Conservation (phyloP, 2,113 vertebrate genomes). For the Epinephelus lanceolatus region DNA sequence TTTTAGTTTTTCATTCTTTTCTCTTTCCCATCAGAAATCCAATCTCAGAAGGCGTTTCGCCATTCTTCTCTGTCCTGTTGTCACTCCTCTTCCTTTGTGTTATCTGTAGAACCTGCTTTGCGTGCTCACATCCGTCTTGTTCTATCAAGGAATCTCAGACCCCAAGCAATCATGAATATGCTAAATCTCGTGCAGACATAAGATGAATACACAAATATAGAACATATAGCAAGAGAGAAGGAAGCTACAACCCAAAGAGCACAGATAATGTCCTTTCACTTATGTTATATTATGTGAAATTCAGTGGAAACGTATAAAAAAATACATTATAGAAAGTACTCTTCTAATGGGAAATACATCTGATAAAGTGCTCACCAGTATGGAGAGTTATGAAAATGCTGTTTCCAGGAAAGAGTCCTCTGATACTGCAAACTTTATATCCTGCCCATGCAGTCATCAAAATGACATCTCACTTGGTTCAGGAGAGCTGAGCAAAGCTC, state of each 20-base stretch:
- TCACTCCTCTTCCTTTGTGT: neutral
- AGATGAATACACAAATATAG: neutral
- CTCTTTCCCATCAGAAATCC: constrained; percentile 23
- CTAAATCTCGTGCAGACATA: neutral
- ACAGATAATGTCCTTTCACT: neutral
- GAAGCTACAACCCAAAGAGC: neutral
- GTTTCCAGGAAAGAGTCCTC: constrained; percentile 21
- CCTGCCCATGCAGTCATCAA: constrained; percentile 37
- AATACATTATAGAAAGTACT: neutral
- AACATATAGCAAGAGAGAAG: neutral
- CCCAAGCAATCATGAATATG: neutral
- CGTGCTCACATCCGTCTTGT: neutral
- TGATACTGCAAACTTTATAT: constrained; percentile 31
- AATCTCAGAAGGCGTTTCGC: constrained; percentile 11
- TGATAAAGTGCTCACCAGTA: neutral
- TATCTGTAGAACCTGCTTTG: neutral
- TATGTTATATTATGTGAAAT: neutral
- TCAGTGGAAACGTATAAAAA: neutral
- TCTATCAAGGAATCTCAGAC: neutral
- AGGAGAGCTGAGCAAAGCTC: constrained; percentile 50
- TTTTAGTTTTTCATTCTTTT: constrained; percentile 15
- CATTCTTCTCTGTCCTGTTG: neutral
- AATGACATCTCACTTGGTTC: constrained; percentile 62
- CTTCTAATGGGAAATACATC: neutral
- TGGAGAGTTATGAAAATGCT: neutral